Base-by-base conservation (phyloP, 2,113 vertebrate species). In the Excalfactoria chinensis region DNA sequence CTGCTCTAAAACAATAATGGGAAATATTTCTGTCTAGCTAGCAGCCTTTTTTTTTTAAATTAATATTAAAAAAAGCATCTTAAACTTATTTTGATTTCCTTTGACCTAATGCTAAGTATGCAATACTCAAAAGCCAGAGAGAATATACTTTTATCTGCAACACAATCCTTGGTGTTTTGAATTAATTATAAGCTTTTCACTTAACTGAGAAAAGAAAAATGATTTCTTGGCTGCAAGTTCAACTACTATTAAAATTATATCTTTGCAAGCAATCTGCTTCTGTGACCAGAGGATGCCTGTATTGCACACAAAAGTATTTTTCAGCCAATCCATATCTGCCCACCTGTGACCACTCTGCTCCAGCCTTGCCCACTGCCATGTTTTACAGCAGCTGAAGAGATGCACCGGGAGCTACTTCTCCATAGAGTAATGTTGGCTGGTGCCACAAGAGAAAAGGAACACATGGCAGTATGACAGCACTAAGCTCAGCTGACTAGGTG, bases 151-250 rank as follows among this genome's bases (percentile, higher is more conserved):
- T 41, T 74, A 53, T 16, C 74, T 73, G 51, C 26, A 80, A 84
- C 20, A 35, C 30, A 84, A 14, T 40, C 28, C 37, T 86, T 16
- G 23, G 59, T 40, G 69, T 44, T 80, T 62, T 89, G 44, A 90
- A 84, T 70, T 67, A 84, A 80, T 51, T 76, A 49, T 40, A 80
- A 68, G 35, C 5, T 48, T 67, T 79, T 66, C 56, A 71, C 28
- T 71, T 94, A 71, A 71, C 21, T 20, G n/a, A 62, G 40, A 83
- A 66, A 84, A 22, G 20, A 88, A 83, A 26, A 40, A 84, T 28
- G 13, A 63, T 58, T 80, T 75, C 21, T 68, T 37, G 22, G 37
- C 80, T 63, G 53, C n/a, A 72, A 76, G 48, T 59, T 84, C 75
- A 88, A 56, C n/a, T 34, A 8, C 49, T 40, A 30, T 13, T 87